These are phyloP conservation scores for Tigriopus californicus DNA, from an alignment of 2,888 invertebrate genomes.

Conservation along the genomic window DNA sequence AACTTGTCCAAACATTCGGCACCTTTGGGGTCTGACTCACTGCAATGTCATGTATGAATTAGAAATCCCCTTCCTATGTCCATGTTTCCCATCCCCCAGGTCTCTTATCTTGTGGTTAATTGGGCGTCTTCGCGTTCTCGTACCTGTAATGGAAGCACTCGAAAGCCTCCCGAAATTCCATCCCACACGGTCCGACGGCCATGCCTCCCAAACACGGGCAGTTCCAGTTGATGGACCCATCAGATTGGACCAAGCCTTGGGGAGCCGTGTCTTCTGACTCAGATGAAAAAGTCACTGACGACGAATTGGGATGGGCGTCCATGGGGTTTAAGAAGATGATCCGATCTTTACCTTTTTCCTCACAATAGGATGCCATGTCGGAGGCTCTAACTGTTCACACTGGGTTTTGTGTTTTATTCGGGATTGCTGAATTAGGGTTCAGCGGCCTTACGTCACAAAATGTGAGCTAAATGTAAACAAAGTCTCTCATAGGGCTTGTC, in stretches of 20 bases:
- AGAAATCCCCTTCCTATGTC: too few relatives aligned
- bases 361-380: constrained; percentile 19
- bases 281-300: constrained; percentile 42
- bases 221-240: constrained; percentile 87
- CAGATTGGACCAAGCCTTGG: constrained; percentile 58
- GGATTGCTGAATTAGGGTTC: too few relatives aligned
- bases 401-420: too few relatives aligned
- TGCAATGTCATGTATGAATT: too few relatives aligned
- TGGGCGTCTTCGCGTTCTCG: too few relatives aligned
- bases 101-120: too few relatives aligned
- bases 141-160: constrained; percentile 79
- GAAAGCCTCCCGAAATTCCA: constrained; percentile 80
- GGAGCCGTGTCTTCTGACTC: constrained; percentile 39
- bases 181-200: constrained; percentile 88
- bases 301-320: constrained; percentile 48
- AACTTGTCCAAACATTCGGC: constrained; percentile 80
- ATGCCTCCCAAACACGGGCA: constrained; percentile 94
- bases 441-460: too few relatives aligned
- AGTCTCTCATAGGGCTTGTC: too few relatives aligned
- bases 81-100: too few relatives aligned
- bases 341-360: constrained; percentile 46
- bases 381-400: too few relatives aligned
- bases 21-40: constrained; percentile 67
- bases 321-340: constrained; percentile 63
- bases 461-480: too few relatives aligned